Conservation (phyloP, 2,113 vertebrate species). For the Sporophila hypoxantha region DNA sequence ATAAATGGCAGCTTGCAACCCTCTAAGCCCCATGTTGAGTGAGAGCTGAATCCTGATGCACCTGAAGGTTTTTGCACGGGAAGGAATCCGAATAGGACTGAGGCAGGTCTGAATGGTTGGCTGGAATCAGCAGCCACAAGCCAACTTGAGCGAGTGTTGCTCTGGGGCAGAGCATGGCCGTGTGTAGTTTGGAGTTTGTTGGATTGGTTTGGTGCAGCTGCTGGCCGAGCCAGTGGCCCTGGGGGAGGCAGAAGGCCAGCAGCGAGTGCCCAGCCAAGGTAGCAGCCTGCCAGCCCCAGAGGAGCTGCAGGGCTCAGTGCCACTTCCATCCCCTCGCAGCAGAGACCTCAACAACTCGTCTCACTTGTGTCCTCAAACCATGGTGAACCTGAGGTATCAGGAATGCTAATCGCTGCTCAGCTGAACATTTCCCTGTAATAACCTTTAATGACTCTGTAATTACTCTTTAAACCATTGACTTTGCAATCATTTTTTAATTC, state of each 20-base stretch:
- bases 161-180: background rate
- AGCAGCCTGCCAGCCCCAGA: background rate
- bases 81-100: background rate
- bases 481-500: constrained; percentile 58
- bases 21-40: background rate
- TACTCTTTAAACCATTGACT: constrained; percentile 61
- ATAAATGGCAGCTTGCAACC: background rate
- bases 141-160: background rate
- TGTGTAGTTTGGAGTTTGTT: background rate
- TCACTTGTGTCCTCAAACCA: constrained; percentile 11
- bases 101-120: background rate
- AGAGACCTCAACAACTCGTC: background rate
- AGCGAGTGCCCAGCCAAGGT: fast-evolving
- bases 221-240: fast-evolving
- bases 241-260: background rate
- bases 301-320: background rate
- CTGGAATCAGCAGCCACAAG: background rate
- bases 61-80: background rate
- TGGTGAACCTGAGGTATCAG: constrained; percentile 9
- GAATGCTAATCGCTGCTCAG: constrained; percentile 48
- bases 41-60: background rate
- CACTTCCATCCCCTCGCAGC: background rate
- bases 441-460: constrained; percentile 59
- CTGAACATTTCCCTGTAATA: constrained; percentile 41
- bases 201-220: background rate